Evolutionary conservation across 2,888 invertebrate species (phyloP).

Genomic region (Rotaria macrura): DNA sequence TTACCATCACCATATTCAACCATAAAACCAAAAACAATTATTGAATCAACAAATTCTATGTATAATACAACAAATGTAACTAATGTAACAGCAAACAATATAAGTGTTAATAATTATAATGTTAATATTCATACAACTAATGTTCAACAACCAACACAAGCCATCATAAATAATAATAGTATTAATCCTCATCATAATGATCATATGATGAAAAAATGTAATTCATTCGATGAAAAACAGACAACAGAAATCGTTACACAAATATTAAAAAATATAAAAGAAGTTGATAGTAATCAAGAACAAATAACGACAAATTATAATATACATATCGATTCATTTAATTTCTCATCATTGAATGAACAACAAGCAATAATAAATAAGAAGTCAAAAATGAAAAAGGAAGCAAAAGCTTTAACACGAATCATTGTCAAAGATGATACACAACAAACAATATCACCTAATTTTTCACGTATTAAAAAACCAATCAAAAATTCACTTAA

Average conservation of each 20-base stretch:
- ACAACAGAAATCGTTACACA: conserved; percentile 6
- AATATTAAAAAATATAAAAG: conserved; percentile 20
- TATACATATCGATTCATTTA: neutral
- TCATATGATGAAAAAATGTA: neutral
- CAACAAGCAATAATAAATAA: neutral
- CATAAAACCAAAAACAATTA: neutral
- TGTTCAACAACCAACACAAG: neutral
- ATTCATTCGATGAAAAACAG: conserved; percentile 3
- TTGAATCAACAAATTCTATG: conserved; percentile 6
- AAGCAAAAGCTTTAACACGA: neutral
- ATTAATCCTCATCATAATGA: neutral
- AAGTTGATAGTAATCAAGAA: neutral
- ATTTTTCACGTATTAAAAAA: neutral
- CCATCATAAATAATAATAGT: neutral
- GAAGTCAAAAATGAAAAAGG: neutral
- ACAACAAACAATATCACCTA: neutral
- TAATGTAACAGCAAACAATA: conserved; percentile 7
- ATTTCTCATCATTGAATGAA: neutral
- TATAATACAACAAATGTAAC: neutral
- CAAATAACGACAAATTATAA: conserved; percentile 9
- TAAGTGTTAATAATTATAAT: conserved; percentile 12
- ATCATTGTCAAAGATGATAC: conserved; percentile 5
- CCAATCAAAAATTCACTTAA: neutral
- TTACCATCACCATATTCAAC: conserved; percentile 16
- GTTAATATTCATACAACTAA: conserved; percentile 18